phyloP scores from a whole-genome alignment of 2,888 invertebrate genomes.

The Agrochola lychnidis region DNA sequence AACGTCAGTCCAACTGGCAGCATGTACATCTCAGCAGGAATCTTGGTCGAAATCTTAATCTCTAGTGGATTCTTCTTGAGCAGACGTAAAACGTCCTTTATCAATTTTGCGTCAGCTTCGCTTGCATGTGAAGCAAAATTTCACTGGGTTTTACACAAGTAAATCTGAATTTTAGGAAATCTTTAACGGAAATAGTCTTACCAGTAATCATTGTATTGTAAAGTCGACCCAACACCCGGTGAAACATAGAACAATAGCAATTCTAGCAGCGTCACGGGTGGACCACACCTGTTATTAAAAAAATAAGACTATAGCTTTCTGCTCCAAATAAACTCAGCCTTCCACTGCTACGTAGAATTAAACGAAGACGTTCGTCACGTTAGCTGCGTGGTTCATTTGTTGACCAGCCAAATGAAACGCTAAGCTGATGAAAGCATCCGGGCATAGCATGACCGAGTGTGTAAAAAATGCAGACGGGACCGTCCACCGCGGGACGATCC shows the following conservation, averaged over 20 bases:
- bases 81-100: conserved; percentile 11
- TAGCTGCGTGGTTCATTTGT: background rate
- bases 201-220: conserved; percentile 15
- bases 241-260: background rate
- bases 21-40: conserved; percentile 8
- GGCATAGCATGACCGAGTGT: background rate
- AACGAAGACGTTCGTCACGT: background rate
- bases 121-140: background rate
- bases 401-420: background rate
- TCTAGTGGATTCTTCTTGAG: too few species aligned
- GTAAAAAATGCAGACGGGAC: background rate
- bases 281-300: background rate
- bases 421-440: background rate
- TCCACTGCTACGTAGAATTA: background rate
- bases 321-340: too few species aligned
- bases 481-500: background rate
- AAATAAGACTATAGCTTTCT: too few species aligned
- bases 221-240: conserved; percentile 8
- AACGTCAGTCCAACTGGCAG: background rate
- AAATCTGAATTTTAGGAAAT: background rate
- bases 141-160: background rate
- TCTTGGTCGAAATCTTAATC: background rate
- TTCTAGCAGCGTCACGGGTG: background rate
- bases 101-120: conserved; percentile 6
- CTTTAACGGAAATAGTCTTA: background rate